Evolutionary conservation across 2,888 invertebrate species (phyloP).

Genomic region (Stenodera caucasica): DNA sequence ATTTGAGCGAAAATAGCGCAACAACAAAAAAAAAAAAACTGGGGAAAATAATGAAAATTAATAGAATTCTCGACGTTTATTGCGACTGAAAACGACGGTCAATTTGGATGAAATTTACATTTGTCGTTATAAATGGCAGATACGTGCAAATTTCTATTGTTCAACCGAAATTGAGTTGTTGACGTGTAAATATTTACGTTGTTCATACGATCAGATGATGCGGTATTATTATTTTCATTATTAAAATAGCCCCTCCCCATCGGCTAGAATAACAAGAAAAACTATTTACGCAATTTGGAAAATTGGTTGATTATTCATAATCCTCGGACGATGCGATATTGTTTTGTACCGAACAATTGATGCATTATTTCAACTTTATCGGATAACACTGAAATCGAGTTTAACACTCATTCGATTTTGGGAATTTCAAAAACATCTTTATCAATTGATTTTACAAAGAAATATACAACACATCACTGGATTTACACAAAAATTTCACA

Average conservation of each 20-base stretch:
- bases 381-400: too few species aligned
- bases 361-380: too few species aligned
- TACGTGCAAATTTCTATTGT: not conserved
- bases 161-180: not conserved
- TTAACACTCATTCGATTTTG: too few species aligned
- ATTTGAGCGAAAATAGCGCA: too few species aligned
- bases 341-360: too few species aligned
- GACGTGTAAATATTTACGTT: slow-evolving; percentile 3
- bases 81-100: too few species aligned
- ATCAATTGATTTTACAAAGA: not conserved
- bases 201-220: not conserved
- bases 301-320: not conserved
- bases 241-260: not conserved
- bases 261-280: not conserved
- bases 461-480: not conserved
- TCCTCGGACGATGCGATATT: not conserved
- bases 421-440: not conserved
- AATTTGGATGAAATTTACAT: not conserved
- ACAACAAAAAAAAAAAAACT: too few species aligned
- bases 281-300: not conserved
- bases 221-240: not conserved
- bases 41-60: too few species aligned
- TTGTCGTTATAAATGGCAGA: too few species aligned
- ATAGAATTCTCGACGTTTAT: too few species aligned
- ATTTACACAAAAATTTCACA: not conserved